A percentile compares a stretch with the other conserved stretches of the same genome.
These are phyloP conservation scores for Penaeus indicus DNA, from an alignment of 1,140 invertebrate species.

Conservation along the genomic window DNA sequence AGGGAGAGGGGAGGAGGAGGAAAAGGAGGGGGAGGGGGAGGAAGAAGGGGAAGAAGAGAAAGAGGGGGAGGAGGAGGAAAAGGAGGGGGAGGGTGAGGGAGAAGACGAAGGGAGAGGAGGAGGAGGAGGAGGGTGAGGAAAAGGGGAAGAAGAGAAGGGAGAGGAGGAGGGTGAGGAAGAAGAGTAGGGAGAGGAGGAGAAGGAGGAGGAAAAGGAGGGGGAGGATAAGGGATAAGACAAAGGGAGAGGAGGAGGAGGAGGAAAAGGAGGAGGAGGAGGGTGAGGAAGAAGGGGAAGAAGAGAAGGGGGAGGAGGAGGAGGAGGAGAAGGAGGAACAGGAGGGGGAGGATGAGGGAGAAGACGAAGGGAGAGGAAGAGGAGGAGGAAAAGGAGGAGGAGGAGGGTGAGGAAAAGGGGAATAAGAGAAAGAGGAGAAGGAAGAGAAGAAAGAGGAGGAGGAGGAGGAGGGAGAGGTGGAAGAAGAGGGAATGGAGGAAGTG, in stretches of 20 bases:
- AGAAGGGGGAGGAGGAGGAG: neutral
- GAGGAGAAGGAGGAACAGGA: neutral
- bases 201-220: neutral
- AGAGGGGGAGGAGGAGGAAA: too few relatives aligned
- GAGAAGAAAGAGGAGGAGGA: too few relatives aligned
- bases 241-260: neutral
- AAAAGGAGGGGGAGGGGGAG: too few relatives aligned
- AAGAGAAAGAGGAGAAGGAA: too few relatives aligned
- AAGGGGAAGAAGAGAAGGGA: neutral
- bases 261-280: neutral
- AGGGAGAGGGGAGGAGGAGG: neutral
- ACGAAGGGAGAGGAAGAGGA: too few relatives aligned
- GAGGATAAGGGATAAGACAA: neutral
- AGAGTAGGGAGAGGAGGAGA: neutral
- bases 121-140: too few relatives aligned
- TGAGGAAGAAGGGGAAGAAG: neutral
- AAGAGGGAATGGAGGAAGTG: too few relatives aligned
- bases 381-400: neutral
- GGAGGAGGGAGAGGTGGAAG: too few relatives aligned
- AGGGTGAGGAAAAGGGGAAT: too few relatives aligned
- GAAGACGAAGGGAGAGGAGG: too few relatives aligned
- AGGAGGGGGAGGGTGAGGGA: too few relatives aligned
- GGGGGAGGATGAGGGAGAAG: neutral
- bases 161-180: neutral
- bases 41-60: rapidly evolving